Evolutionary conservation across 2,113 vertebrate species (phyloP).

Genomic region (Falco punctatus): DNA sequence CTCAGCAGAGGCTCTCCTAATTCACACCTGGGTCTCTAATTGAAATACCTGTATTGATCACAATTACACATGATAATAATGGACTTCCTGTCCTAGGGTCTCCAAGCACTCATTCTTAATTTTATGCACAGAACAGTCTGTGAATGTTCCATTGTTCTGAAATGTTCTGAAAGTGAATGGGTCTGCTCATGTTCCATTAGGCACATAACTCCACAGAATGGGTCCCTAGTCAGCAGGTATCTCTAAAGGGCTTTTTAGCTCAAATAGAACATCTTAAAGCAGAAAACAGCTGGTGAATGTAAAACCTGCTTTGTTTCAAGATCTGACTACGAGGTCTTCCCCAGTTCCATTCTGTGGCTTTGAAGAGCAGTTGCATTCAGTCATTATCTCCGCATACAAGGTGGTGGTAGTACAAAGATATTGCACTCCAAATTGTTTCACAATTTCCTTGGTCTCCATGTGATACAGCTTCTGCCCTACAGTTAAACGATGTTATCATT

Average conservation of each 20-base stretch:
- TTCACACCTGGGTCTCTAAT: background rate
- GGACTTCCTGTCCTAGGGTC: background rate
- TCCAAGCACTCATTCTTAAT: background rate
- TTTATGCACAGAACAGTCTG: background rate
- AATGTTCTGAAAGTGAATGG: background rate
- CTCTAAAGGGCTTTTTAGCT: background rate
- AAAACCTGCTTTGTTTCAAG: background rate
- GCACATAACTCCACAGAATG: background rate
- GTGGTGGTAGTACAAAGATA: background rate
- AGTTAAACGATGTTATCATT: background rate
- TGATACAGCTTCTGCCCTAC: background rate
- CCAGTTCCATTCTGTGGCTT: background rate
- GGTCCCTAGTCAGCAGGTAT: background rate
- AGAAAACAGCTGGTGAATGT: background rate
- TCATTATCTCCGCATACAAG: background rate
- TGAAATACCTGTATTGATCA: background rate
- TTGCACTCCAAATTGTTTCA: background rate
- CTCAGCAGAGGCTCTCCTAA: background rate
- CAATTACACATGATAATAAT: background rate
- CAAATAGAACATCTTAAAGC: background rate
- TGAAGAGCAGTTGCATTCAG: background rate
- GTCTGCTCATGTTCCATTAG: background rate
- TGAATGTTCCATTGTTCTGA: too few relatives aligned
- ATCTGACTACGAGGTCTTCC: background rate
- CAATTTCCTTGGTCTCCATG: background rate